Conservation (phyloP, 2,888 invertebrate species). For the Dolichomitus sp. region DNA sequence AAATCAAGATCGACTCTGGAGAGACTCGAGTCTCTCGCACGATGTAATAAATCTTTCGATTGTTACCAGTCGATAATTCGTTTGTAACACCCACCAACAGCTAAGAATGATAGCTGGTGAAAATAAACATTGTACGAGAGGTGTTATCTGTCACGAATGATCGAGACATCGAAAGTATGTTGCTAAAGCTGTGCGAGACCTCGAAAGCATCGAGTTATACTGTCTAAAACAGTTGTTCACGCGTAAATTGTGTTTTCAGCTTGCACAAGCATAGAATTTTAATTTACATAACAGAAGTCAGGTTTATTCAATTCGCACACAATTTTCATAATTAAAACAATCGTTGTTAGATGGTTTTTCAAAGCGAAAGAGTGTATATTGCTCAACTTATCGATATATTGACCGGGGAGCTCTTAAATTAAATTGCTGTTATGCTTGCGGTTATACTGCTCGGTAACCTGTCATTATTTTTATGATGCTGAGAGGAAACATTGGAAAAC, state of each 20-base stretch:
- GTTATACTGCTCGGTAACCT: constrained; percentile 66
- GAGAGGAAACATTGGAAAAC: constrained; percentile 52
- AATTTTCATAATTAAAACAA: constrained; percentile 59
- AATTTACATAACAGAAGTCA: not conserved
- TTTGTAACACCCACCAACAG: constrained; percentile 74
- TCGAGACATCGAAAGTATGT: constrained; percentile 62
- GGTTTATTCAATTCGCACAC: not conserved
- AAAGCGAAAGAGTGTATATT: constrained; percentile 32
- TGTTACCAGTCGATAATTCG: constrained; percentile 79
- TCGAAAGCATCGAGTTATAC: constrained; percentile 2
- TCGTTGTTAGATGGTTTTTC: constrained; percentile 43
- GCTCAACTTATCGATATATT: constrained; percentile 43
- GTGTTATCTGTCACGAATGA: constrained; percentile 66
- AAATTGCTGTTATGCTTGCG: constrained; percentile 70
- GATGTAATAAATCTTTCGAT: constrained; percentile 79
- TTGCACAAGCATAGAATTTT: not conserved
- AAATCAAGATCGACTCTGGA: constrained; percentile 59
- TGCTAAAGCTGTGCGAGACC: constrained; percentile 18
- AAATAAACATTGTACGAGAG: constrained; percentile 75
- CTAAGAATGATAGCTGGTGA: constrained; percentile 52
- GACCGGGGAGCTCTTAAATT: constrained; percentile 63
- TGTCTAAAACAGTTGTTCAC: constrained; percentile 24
- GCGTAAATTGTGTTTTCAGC: constrained; percentile 26
- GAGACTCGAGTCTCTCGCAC: constrained; percentile 35
- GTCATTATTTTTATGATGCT: constrained; percentile 69